A percentile compares a stretch with the other conserved stretches of the same genome.
These are phyloP conservation scores for Polymixis flavicincta DNA, from an alignment of 2,888 invertebrate genomes.

Conservation along the genomic window DNA sequence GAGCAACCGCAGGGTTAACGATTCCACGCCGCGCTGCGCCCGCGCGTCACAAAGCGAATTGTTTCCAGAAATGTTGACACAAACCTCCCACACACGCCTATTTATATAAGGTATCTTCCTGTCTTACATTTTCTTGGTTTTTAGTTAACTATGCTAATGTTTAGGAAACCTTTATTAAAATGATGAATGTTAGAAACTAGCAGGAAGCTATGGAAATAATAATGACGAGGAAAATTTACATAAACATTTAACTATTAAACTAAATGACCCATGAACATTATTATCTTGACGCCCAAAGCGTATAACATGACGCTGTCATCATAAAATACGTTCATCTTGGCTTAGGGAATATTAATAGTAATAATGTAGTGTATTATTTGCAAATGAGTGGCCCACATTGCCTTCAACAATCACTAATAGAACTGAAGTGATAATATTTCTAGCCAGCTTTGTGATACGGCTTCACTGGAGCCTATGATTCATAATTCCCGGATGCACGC, in stretches of 20 bases:
- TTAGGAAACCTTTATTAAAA: constrained; percentile 28
- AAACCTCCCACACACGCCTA: constrained; percentile 51
- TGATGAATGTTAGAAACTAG: constrained; percentile 9
- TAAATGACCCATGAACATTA: constrained; percentile 45
- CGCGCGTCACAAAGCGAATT: constrained; percentile 51
- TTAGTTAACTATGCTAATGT: constrained; percentile 11
- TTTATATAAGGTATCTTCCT: constrained; percentile 35
- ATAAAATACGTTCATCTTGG: constrained; percentile 31
- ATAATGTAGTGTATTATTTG: constrained; percentile 36
- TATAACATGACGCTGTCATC: constrained; percentile 16
- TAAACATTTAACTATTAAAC: constrained; percentile 37
- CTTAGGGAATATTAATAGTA: constrained; percentile 34
- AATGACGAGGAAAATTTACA: constrained; percentile 25
- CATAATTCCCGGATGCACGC: constrained; percentile 75
- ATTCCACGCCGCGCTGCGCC: constrained; percentile 33
- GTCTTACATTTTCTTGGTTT: constrained; percentile 14
- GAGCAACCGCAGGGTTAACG: constrained; percentile 54
- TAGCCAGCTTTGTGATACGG: constrained; percentile 29
- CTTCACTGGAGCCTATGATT: constrained; percentile 51
- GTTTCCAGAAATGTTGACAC: constrained; percentile 58
- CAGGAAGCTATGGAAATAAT: constrained; percentile 14
- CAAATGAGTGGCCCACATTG: constrained; percentile 42
- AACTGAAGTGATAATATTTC: constrained; percentile 43
- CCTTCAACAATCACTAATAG: constrained; percentile 43
- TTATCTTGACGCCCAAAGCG: constrained; percentile 20